Percentiles rank a stretch among this genome's conserved stretches.
Conservation (phyloP, 2,113 vertebrate species). For the Gila orcuttii region DNA sequence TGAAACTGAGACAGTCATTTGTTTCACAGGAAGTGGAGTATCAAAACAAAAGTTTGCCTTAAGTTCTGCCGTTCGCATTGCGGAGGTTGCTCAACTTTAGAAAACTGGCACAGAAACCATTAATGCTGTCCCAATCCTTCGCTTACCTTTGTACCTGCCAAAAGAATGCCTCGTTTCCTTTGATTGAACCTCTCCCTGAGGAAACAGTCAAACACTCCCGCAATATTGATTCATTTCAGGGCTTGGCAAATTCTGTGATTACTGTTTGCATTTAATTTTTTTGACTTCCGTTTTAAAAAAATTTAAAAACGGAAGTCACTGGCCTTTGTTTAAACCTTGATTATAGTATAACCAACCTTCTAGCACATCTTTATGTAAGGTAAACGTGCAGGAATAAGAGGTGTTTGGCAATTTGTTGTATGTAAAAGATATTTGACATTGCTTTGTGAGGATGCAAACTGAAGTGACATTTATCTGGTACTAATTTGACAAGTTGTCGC, state of each 20-base stretch:
- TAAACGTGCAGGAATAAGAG: not conserved
- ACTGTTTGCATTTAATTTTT: constrained; percentile 24
- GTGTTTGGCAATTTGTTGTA: not conserved
- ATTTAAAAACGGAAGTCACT: constrained; percentile 6
- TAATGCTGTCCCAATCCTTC: not conserved
- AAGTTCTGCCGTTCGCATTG: not conserved
- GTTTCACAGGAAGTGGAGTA: not conserved
- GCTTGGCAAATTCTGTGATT: not conserved
- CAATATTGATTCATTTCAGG: constrained; percentile 2
- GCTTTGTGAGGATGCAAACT: not conserved
- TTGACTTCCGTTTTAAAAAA: too few species aligned
- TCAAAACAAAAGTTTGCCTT: not conserved
- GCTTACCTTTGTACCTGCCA: not conserved
- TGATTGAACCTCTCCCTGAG: constrained; percentile 4
- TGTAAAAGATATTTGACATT: not conserved
- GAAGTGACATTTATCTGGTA: not conserved
- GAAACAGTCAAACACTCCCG: constrained; percentile 17
- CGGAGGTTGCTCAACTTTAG: constrained; percentile 5
- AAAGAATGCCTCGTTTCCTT: not conserved
- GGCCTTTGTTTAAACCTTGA: not conserved
- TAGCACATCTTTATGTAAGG: not conserved
- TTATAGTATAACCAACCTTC: not conserved
- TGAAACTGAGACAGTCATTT: not conserved
- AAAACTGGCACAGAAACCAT: constrained; percentile 3
- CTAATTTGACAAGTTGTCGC: constrained; percentile 5